Conservation (phyloP, 2,888 invertebrate genomes). For the Apotomis capreana region DNA sequence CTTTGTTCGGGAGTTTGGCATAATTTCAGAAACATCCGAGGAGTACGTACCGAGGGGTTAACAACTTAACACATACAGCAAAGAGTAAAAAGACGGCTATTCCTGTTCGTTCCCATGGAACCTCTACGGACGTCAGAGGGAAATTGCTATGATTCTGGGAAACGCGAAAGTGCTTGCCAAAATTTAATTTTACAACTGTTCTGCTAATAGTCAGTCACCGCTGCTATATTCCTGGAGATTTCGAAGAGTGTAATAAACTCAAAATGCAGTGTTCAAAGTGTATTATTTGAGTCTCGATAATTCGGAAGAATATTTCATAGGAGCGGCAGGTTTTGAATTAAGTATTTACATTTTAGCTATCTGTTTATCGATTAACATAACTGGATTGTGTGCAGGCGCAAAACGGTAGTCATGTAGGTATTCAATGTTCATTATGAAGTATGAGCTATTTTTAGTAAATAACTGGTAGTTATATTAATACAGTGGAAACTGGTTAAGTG, state of each 20-base stretch:
- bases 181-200: conserved; percentile 65
- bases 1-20: conserved; percentile 1
- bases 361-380: conserved; percentile 27
- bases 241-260: conserved; percentile 8
- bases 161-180: conserved; percentile 70
- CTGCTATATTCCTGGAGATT: conserved; percentile 41
- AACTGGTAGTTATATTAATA: background rate
- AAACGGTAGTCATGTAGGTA: background rate
- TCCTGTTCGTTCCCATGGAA: conserved; percentile 50
- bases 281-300: conserved; percentile 1
- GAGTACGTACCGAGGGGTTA: no score
- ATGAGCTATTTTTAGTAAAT: background rate
- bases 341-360: conserved; percentile 29
- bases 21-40: background rate
- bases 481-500: no score
- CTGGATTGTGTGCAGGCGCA: conserved; percentile 27
- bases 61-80: background rate
- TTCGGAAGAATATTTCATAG: conserved; percentile 13
- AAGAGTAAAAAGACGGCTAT: conserved; percentile 22
- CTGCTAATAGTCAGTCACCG: conserved; percentile 55
- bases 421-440: conserved; percentile 9
- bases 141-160: conserved; percentile 67
- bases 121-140: conserved; percentile 55
- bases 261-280: conserved; percentile 4
- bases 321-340: conserved; percentile 24